Evolutionary conservation across 2,888 invertebrate genomes (phyloP).

Genomic region (Malacosoma neustria): DNA sequence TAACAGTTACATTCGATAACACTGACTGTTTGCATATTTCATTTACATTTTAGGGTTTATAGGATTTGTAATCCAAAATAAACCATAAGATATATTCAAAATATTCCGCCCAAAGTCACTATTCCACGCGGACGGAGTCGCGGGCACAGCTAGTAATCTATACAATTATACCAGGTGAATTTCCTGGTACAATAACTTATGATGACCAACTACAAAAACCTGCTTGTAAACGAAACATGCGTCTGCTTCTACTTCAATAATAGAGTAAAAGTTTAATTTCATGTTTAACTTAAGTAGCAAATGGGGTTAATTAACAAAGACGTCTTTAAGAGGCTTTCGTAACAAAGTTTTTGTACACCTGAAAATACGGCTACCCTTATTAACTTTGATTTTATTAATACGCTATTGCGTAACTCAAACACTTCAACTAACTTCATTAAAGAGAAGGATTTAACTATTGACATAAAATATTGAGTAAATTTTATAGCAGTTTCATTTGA

Average conservation of each 20-base stretch:
- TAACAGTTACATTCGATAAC: too few relatives aligned
- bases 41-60: too few relatives aligned
- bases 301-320: not conserved
- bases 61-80: too few relatives aligned
- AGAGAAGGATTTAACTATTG: slow-evolving; percentile 4
- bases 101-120: too few relatives aligned
- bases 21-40: too few relatives aligned
- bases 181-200: too few relatives aligned
- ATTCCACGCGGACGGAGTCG: too few relatives aligned
- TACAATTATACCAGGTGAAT: too few relatives aligned
- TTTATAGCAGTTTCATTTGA: not conserved
- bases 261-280: not conserved
- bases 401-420: not conserved
- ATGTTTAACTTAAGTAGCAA: not conserved
- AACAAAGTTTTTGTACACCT: not conserved
- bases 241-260: not conserved
- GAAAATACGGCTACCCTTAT: not conserved
- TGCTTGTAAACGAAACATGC: not conserved
- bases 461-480: slow-evolving; percentile 8
- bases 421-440: not conserved
- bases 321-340: not conserved
- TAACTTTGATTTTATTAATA: not conserved
- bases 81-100: too few relatives aligned
- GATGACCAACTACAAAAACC: not conserved
- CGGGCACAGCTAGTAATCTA: too few relatives aligned